These are phyloP conservation scores for Melanogrammus aeglefinus DNA, from an alignment of 2,797 vertebrate genomes.

Conservation along the genomic window DNA sequence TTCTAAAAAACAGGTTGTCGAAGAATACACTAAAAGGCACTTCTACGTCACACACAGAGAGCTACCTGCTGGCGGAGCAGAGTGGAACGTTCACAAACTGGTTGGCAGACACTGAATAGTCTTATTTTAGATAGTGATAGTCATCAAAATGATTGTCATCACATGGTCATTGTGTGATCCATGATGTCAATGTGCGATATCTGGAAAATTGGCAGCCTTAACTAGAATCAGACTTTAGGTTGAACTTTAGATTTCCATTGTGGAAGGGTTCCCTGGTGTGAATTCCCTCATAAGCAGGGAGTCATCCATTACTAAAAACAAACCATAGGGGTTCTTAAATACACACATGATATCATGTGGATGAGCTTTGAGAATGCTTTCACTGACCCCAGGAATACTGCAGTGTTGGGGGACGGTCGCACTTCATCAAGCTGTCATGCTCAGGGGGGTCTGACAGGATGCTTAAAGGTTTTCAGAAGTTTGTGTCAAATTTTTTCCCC, in stretches of 20 bases:
- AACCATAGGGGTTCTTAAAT: background rate
- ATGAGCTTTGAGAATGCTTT: background rate
- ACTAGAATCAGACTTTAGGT: no score
- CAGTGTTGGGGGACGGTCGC: background rate
- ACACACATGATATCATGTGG: background rate
- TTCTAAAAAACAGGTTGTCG: no score
- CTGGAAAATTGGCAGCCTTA: no score
- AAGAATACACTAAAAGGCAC: no score
- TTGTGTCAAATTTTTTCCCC: no score
- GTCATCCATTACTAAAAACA: background rate
- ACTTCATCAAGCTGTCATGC: background rate
- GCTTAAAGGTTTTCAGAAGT: no score
- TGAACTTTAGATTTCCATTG: background rate
- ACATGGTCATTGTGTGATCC: no score
- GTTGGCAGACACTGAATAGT: no score
- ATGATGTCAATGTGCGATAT: no score
- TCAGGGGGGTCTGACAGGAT: background rate
- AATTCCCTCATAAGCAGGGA: background rate
- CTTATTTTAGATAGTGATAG: background rate
- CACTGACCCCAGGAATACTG: background rate
- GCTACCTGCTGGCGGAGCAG: no score
- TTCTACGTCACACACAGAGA: no score
- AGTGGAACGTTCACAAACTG: no score
- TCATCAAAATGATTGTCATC: background rate
- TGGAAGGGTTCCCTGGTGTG: background rate